A percentile compares a stretch with the other conserved stretches of the same genome.
Evolutionary conservation across 2,797 vertebrate genomes (phyloP).

Genomic region (Parotocinclus haroldoi): DNA sequence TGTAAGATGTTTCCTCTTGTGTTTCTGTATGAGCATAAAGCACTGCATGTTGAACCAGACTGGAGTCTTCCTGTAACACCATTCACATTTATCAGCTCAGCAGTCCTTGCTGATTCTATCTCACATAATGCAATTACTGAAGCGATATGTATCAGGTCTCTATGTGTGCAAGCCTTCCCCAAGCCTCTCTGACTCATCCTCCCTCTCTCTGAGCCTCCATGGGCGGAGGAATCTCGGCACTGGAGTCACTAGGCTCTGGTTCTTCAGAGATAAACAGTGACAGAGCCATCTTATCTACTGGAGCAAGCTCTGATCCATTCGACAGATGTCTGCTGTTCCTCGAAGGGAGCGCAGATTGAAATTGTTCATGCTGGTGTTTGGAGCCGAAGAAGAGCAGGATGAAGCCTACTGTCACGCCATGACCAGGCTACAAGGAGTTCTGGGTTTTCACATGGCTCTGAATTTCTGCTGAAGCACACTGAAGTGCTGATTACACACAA

Average conservation of each 20-base stretch:
- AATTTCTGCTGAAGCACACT: not conserved
- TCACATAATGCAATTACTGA: constrained; percentile 49
- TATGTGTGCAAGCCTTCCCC: constrained; percentile 18
- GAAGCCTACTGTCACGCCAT: constrained; percentile 28
- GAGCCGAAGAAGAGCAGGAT: not conserved
- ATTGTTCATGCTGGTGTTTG: constrained; percentile 27
- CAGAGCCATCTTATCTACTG: constrained; percentile 48
- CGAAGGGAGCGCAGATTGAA: constrained; percentile 22
- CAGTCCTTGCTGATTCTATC: constrained; percentile 33
- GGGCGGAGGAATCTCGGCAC: constrained; percentile 4
- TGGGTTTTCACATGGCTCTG: constrained; percentile 6
- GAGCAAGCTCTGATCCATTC: constrained; percentile 26
- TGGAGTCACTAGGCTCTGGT: constrained; percentile 19
- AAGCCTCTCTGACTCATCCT: not conserved
- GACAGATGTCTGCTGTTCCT: constrained; percentile 43
- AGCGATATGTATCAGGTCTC: constrained; percentile 41
- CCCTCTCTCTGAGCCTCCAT: not conserved
- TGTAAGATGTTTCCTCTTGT: too few species aligned
- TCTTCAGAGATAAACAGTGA: constrained; percentile 38
- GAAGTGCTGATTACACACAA: not conserved
- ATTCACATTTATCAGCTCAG: too few species aligned
- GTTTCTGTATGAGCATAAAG: too few species aligned
- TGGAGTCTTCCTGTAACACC: too few species aligned
- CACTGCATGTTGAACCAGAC: too few species aligned
- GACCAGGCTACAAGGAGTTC: not conserved